Conservation (phyloP, 2,113 vertebrate genomes). For the Paedocypris sp. region DNA sequence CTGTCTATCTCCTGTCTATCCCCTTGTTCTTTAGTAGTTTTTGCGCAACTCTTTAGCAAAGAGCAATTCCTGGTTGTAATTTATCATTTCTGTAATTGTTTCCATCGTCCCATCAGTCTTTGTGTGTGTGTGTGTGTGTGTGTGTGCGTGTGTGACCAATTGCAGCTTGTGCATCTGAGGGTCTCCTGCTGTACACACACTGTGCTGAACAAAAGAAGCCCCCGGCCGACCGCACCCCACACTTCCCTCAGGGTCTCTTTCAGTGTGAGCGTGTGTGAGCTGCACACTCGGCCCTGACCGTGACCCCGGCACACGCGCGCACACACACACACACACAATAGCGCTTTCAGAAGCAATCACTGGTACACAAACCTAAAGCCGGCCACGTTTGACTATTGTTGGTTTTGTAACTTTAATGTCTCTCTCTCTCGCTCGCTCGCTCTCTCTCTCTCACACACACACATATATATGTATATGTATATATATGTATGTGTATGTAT, state of each 20-base stretch:
- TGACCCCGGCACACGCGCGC: neutral
- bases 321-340: neutral
- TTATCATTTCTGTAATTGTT: too few species aligned
- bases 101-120: neutral
- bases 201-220: slow-evolving; percentile 2
- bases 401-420: too few species aligned
- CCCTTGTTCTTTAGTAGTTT: too few species aligned
- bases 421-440: slow-evolving; percentile 17
- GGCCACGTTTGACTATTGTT: neutral
- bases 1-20: too few species aligned
- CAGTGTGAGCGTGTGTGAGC: neutral
- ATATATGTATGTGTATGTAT: too few species aligned
- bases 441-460: slow-evolving; percentile 37
- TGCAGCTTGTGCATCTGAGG: neutral
- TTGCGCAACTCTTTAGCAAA: too few species aligned
- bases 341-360: neutral
- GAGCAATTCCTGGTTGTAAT: too few species aligned
- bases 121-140: neutral
- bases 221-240: slow-evolving; percentile 3
- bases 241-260: slow-evolving; percentile 5
- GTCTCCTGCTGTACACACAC: slow-evolving; percentile 7
- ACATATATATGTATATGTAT: neutral
- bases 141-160: neutral
- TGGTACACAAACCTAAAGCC: neutral
- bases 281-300: neutral